Base-by-base conservation (phyloP, 2,113 vertebrate genomes). In the Pluvialis apricaria region DNA sequence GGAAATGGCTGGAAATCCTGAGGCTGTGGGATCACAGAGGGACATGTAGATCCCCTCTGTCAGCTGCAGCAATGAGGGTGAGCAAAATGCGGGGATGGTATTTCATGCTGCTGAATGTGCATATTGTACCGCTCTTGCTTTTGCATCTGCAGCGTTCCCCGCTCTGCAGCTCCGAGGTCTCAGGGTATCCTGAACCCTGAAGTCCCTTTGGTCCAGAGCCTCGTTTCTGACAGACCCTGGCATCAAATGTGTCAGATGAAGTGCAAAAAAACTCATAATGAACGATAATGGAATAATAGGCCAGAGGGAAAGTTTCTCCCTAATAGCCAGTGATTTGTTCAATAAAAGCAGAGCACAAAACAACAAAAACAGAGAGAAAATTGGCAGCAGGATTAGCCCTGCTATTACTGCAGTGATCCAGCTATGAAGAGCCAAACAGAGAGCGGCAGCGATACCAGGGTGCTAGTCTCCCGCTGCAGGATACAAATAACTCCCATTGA, bases 271-370 rank as follows among this genome's bases (percentile, higher is more conserved):
- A 0, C 42, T 76, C 22, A 15, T 73, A 76, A 87, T 70, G 73
- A 92, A 85, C 0, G 0, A 49, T 91, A 95, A 96, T 86, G 82
- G 92, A 95, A 66, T 85, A 95, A 87, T 14, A 80, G 54, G 38
- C 70, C 78, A 86, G 84, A 94, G 78, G 87, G 94, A 87, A 95
- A 80, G 29, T 42, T 82, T 91, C 44, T 85, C 42, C 36, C 54
- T 89, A 66, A 80, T 31, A 82, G 32, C 34, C 70, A 15, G 5
- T 58, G 81, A 66, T 58, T 51, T 20, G 54, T 88, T 94, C 92
- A 83, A 83, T 90, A 88, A 94, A 96, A 94, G n/a, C 66, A 80
- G 38, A 80, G 60, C 68, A 80, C 15, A 90, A 51, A 86, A 11
- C 25, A 71, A 70, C 5, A 31, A 85, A 90, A 94, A 4, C 24